Evolutionary conservation across 2,113 vertebrate genomes (phyloP).

Genomic region (Blennius ocellaris): DNA sequence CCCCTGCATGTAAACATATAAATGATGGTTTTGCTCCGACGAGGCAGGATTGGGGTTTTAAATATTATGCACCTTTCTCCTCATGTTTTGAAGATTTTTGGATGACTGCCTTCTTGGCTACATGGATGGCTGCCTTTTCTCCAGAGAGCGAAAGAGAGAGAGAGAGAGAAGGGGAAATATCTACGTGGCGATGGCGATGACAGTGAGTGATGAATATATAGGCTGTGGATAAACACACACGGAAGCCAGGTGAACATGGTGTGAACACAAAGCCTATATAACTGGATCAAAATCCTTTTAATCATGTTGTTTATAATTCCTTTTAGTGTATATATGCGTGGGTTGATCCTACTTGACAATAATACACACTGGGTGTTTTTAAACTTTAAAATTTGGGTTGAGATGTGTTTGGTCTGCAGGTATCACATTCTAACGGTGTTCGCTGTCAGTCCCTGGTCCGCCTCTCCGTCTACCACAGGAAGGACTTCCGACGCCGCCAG

Average conservation of each 20-base stretch:
- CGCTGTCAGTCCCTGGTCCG: no score
- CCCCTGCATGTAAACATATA: constrained; percentile 25
- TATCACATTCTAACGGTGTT: neutral
- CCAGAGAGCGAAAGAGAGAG: constrained; percentile 34
- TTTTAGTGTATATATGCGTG: neutral
- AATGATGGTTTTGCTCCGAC: constrained; percentile 55
- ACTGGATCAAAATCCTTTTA: neutral
- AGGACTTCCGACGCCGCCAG: no score
- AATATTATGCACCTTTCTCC: constrained; percentile 32
- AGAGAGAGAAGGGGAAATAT: constrained; percentile 2
- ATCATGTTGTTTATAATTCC: neutral
- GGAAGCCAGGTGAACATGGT: constrained; percentile 21
- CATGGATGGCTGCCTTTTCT: constrained; percentile 53
- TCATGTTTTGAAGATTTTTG: constrained; percentile 40
- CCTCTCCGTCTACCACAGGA: no score
- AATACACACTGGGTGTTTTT: neutral
- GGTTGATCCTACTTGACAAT: neutral
- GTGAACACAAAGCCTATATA: no score
- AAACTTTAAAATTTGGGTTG: no score
- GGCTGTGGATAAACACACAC: constrained; percentile 14
- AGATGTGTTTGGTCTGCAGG: no score
- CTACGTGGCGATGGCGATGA: constrained; percentile 7
- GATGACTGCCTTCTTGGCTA: constrained; percentile 56
- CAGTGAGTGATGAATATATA: constrained; percentile 32
- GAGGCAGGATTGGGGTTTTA: constrained; percentile 34